phyloP scores from a whole-genome alignment of 2,888 invertebrate species.

The Lasioglossum figueresi region DNA sequence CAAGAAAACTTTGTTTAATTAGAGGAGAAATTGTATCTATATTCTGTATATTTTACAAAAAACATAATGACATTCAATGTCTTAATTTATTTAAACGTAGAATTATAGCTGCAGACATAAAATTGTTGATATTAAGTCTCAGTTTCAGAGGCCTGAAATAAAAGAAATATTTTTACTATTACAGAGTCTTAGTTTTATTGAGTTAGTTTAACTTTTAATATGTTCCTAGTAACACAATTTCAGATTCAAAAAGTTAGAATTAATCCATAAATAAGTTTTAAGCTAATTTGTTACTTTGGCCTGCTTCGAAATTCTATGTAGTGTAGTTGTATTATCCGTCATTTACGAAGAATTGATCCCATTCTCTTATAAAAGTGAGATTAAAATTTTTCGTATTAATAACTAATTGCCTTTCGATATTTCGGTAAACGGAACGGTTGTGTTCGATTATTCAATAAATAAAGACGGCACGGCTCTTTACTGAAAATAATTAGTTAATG shows the following conservation, averaged over 20 bases:
- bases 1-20: slow-evolving; percentile 47
- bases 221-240: slow-evolving; percentile 68
- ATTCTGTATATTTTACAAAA: slow-evolving; percentile 64
- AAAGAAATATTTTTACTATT: slow-evolving; percentile 72
- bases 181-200: slow-evolving; percentile 66
- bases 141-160: slow-evolving; percentile 82
- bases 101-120: slow-evolving; percentile 70
- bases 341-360: slow-evolving; percentile 66
- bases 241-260: slow-evolving; percentile 60
- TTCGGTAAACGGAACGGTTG: slow-evolving; percentile 62
- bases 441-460: slow-evolving; percentile 62
- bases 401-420: slow-evolving; percentile 62
- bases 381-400: slow-evolving; percentile 63
- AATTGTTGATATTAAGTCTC: slow-evolving; percentile 79
- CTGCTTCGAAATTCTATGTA: slow-evolving; percentile 62
- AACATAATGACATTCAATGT: slow-evolving; percentile 68
- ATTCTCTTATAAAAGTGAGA: slow-evolving; percentile 62
- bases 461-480: slow-evolving; percentile 64
- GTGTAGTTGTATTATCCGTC: slow-evolving; percentile 63
- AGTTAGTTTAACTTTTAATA: slow-evolving; percentile 62
- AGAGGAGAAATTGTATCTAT: slow-evolving; percentile 52
- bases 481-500: slow-evolving; percentile 63
- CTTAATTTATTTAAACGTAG: slow-evolving; percentile 71
- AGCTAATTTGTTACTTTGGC: slow-evolving; percentile 65
- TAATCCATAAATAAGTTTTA: slow-evolving; percentile 66